Evolutionary conservation across 2,797 vertebrate genomes (phyloP).

Genomic region (Atherinosoma microstoma): DNA sequence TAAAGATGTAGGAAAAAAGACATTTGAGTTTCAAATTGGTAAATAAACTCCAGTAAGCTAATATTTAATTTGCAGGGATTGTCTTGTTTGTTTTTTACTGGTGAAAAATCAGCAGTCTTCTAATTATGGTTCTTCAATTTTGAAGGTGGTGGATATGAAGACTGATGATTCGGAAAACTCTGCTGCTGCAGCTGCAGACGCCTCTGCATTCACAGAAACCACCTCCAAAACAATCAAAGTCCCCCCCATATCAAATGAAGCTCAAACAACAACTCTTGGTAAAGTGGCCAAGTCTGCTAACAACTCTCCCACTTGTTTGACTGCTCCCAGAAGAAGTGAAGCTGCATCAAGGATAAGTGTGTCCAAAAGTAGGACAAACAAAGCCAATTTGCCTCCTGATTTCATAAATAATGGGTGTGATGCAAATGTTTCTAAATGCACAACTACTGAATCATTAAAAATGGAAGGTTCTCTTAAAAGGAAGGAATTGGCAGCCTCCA

Average conservation of each 20-base stretch:
- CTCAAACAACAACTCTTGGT: background rate
- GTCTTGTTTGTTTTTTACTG: background rate
- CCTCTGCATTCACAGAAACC: background rate
- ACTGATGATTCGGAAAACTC: background rate
- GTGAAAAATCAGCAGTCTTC: background rate
- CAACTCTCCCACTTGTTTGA: background rate
- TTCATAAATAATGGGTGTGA: background rate
- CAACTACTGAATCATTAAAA: background rate
- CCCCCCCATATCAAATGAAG: background rate
- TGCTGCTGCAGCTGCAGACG: background rate
- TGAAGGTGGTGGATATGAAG: slow-evolving; percentile 33
- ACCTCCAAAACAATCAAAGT: background rate
- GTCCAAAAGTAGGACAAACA: background rate
- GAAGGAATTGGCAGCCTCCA: background rate
- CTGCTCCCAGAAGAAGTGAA: background rate
- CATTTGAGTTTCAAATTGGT: background rate
- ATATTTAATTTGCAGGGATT: background rate
- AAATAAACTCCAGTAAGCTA: background rate
- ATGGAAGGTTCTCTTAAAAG: background rate
- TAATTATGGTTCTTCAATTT: slow-evolving; percentile 29
- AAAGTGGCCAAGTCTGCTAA: background rate
- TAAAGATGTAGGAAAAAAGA: too few relatives aligned
- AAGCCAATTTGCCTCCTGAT: background rate
- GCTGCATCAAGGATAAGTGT: background rate
- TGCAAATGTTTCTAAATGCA: slow-evolving; percentile 4